A percentile compares a stretch with the other conserved stretches of the same genome.
phyloP scores from a whole-genome alignment of 2,797 vertebrate species.

The Myripristis jacobus region DNA sequence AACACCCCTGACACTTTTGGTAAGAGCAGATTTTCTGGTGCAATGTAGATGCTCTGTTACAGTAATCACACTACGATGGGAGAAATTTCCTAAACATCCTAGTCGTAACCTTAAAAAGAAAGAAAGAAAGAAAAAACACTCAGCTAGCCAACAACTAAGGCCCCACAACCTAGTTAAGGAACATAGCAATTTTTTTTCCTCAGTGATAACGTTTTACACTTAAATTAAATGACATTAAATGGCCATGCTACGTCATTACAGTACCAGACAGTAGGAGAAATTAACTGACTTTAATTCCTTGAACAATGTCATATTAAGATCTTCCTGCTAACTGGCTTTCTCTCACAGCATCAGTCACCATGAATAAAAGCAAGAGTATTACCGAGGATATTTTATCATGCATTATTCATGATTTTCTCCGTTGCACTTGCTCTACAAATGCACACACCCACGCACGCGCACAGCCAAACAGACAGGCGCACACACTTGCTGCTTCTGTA shows the following conservation, averaged over 20 bases:
- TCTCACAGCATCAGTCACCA: conserved; percentile 31
- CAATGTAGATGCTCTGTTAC: conserved; percentile 30
- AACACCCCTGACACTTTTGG: conserved; percentile 73
- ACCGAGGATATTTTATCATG: conserved; percentile 62
- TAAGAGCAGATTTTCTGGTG: conserved; percentile 57
- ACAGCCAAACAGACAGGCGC: conserved; percentile 53
- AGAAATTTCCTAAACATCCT: not conserved
- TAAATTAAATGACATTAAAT: not conserved
- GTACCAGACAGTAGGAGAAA: conserved; percentile 6
- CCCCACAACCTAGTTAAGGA: not conserved
- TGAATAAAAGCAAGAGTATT: conserved; percentile 56
- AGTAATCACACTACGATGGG: conserved; percentile 24
- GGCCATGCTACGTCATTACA: not conserved
- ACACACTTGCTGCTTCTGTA: conserved; percentile 42
- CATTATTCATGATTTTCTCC: conserved; percentile 69
- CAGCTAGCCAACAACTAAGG: too few relatives aligned
- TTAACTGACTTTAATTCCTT: not conserved
- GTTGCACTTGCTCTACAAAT: conserved; percentile 50
- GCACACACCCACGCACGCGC: conserved; percentile 46
- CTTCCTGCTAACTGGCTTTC: not conserved
- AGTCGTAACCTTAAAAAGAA: conserved; percentile 6
- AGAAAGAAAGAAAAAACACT: too few relatives aligned
- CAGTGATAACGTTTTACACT: not conserved
- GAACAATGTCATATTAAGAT: not conserved
- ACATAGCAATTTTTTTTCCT: not conserved